Evolutionary conservation across 2,888 invertebrate species (phyloP).

Genomic region (Amblyjoppa proteus): DNA sequence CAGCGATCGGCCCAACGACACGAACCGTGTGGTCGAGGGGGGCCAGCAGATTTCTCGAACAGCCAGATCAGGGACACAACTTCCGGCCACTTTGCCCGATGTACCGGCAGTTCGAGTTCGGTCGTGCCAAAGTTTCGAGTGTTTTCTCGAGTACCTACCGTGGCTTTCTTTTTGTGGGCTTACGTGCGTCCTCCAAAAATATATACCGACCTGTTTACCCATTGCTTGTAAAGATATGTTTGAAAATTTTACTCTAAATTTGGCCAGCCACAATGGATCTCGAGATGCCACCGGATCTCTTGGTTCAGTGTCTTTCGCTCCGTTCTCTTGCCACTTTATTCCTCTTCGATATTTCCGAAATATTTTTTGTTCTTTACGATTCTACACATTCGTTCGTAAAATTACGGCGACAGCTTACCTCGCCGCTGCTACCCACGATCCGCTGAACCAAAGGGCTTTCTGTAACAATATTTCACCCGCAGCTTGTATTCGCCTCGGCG

Average conservation of each 20-base stretch:
- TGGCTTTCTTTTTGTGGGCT: not conserved
- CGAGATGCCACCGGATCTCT: not conserved
- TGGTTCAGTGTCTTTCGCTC: not conserved
- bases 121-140: slow-evolving; percentile 41
- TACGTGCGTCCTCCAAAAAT: not conserved
- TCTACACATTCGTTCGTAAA: too few relatives aligned
- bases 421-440: too few relatives aligned
- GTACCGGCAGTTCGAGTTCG: not conserved
- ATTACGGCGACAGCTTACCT: too few relatives aligned
- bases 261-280: not conserved
- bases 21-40: not conserved
- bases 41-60: not conserved
- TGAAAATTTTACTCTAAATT: not conserved
- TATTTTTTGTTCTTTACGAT: too few relatives aligned
- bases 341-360: too few relatives aligned
- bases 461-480: slow-evolving; percentile 37
- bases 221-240: not conserved
- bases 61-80: slow-evolving; percentile 15
- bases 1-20: not conserved
- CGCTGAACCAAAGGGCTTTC: slow-evolving; percentile 2
- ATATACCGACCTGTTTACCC: not conserved
- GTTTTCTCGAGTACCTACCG: slow-evolving; percentile 9
- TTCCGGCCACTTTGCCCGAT: slow-evolving; percentile 31
- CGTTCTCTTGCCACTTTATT: too few relatives aligned
- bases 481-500: slow-evolving; percentile 2